Evolutionary conservation across 2,797 vertebrate species (phyloP), one percentile per base, ranked within the genome.

Genomic region (Acanthornis magna): DNA sequence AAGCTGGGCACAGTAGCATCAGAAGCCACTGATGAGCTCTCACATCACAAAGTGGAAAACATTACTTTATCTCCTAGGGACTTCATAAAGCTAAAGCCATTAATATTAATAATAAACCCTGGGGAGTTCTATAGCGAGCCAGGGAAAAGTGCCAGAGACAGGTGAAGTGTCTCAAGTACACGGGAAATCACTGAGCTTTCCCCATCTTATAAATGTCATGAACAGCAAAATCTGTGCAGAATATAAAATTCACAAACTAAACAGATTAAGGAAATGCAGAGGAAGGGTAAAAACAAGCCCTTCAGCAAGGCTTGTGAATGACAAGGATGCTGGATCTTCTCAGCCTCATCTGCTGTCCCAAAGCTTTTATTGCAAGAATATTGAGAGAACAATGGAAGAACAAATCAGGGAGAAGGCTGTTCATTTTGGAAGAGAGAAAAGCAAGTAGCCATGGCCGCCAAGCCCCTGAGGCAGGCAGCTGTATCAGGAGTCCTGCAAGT

Each of bases 341-440:
- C 73, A 51, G 20, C 27, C 30, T 76, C 16, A 32, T 19, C 18
- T 36, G 11, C 10, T 66, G 60, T 65, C 55, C 30, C 30, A 62
- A 5, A 9, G 7, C 20, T 15, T 45, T 62, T 25, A 51, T 18
- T 63, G 45, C 32, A 61, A 77, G 42, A 45, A 42, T 50, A 18
- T 7, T 16, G 38, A 55, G 73, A 86, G 29, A 32, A 29, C 0
- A 0, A 30, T 4, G 18, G 50, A 74, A 45, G 60, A 68, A 60
- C 34, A 65, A 43, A 27, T 51, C 32, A 29, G 26, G 40, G 50
- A 43, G 38, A 65, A 70, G 16, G 30, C 11, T 0, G 0, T 27
- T 70, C 42, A 13, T 61, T 67, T 18, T 57, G 76, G 38, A 65
- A 50, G 12, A 17, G 25, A 84, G 30, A 77, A 84, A 71, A 66